Conservation (phyloP, 2,113 vertebrate genomes). For the Mugil cephalus region DNA sequence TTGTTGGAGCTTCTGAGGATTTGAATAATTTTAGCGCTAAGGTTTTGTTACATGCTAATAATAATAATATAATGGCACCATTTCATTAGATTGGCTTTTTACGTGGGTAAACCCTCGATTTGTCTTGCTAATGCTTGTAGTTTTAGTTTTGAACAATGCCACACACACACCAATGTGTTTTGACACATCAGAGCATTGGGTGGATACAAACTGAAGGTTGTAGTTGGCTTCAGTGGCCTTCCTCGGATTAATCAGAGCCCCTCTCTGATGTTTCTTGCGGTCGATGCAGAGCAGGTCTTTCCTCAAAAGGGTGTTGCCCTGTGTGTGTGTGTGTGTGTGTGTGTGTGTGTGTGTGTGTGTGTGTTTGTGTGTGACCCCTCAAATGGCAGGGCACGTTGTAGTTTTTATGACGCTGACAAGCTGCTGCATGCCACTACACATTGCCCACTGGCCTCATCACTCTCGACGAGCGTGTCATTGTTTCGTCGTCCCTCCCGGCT, state of each 20-base stretch:
- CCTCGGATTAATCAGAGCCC: not conserved
- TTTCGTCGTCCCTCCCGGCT: conserved; percentile 35
- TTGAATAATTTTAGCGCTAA: not conserved
- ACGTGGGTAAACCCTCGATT: not conserved
- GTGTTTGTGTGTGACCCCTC: conserved; percentile 62
- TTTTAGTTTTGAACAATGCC: too few relatives aligned
- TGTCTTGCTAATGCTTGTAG: not conserved
- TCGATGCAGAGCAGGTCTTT: not conserved
- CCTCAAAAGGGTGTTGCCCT: conserved; percentile 38
- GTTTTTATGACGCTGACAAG: conserved; percentile 49
- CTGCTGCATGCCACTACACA: conserved; percentile 55
- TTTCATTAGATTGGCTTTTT: conserved; percentile 6
- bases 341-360: too few relatives aligned
- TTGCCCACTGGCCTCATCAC: conserved; percentile 45
- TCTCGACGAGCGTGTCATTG: conserved; percentile 47
- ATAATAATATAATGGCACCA: not conserved
- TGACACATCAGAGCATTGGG: too few relatives aligned
- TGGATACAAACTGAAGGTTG: too few relatives aligned
- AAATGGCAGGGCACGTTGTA: conserved; percentile 47
- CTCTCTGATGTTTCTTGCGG: not conserved
- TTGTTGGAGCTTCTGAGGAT: not conserved
- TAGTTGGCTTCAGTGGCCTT: not conserved
- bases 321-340: too few relatives aligned
- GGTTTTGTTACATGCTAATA: conserved; percentile 17
- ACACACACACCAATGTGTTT: too few relatives aligned